Base-by-base conservation (phyloP, 2,888 invertebrate species). In the Magallana nippona region DNA sequence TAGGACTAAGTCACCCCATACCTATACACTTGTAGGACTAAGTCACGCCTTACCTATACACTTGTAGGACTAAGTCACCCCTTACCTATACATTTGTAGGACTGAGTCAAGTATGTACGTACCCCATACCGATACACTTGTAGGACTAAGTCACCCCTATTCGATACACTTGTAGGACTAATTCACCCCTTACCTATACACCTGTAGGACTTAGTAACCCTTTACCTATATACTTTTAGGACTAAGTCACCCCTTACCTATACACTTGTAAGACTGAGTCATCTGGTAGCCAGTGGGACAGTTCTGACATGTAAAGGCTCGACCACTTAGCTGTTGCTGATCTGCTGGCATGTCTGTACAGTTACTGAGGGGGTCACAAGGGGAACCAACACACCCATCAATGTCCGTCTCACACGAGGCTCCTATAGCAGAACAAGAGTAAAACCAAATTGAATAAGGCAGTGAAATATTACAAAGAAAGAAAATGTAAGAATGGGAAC, bases 311-410 rank as follows among this genome's bases (percentile, higher is more conserved):
- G 57, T 84, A 56, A 81, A 86, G 1, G 55, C n/a, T 1, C 63
- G 71, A 60, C 82, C 82, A 22, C 58, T 78, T 10, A 1, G 10
- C 27, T 13, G 27, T 71, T 88, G 82, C 19, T 79, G 55, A 13
- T 56, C 84, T 44, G 84, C 82, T 1, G 63, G 13, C 19, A 83
- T 82, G 62, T 89, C 89, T 22, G 86, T 87, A 63, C 89, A 89
- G 13, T 79, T 84, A 60, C 86, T 84, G 8, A 62, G 80, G 8
- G 60, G 27, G 10, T 86, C 81, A 84, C 89, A 89, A 5, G 88
- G 87, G 17, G 81, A 60, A n/a, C 78, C 78, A 8, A 56, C 78
- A 84, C 89, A 89, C 13, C 87, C 88, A 84, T 88, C 82, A n/a
- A 82, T 56, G 32, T 89, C 86, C 2, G 1, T 71, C n/a, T 85